Evolutionary conservation across 1,140 invertebrate species (phyloP), one percentile per base, ranked within the genome.

Genomic region (Megalopta genalis): DNA sequence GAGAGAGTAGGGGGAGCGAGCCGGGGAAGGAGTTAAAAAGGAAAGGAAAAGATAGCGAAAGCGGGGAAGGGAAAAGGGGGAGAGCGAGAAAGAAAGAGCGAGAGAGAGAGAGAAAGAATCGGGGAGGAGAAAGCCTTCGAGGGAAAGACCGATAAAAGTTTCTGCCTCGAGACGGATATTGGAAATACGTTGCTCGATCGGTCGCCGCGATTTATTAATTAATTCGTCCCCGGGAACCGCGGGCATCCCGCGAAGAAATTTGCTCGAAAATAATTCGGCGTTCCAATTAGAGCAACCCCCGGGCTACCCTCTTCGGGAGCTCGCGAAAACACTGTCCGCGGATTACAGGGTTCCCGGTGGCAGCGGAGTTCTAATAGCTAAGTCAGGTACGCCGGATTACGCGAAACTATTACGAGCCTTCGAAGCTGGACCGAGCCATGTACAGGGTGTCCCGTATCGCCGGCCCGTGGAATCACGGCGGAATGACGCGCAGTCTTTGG

Each of bases 21-120:
- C 14, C 14, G 68, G 64, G 49, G 69, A 79, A 77, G 82, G 64
- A 87, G 77, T 83, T 77, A 83, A 77, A 77, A 77, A 84, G 80
- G 79, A 83, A 74, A 85, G 70, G 65, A 72, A 80, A 67, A 81
- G 84, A 85, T 81, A 84, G 82, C 54, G 77, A 81, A 82, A 82
- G 67, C 64, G 73, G 72, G 77, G 68, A 75, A 85, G 46, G 67
- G 57, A 80, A 69, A 72, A 79, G 65, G 66, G 65, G 54, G 63
- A 32, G 62, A 57, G 54, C 66, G 32, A 18, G 54, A 69, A 23
- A 59, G 77, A 46, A 16, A 16, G 57, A 57, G 54, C 66, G 32
- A 18, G 54, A 69, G 27, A 59, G 77, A 46, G 49, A 16, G 49
- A 7, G 49, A 62, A 46, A 70, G 32, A 18, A 42, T 68, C 25